Percentiles rank a stretch among this genome's conserved stretches.
These are phyloP conservation scores for Condylura cristata DNA, from an alignment of 2,113 vertebrate species.

Conservation along the genomic window DNA sequence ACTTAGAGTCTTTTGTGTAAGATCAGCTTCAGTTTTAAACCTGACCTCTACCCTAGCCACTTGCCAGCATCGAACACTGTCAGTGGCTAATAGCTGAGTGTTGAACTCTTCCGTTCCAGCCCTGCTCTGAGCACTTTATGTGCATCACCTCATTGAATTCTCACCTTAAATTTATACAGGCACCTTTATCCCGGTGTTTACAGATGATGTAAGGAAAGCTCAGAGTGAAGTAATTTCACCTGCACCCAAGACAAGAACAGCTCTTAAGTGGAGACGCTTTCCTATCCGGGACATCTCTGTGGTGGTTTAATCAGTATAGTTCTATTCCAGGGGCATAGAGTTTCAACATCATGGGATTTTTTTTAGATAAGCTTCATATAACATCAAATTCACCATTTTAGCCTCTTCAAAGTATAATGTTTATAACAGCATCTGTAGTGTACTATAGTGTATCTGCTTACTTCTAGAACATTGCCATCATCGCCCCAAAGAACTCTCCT, in stretches of 20 bases:
- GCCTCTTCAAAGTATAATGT: background rate
- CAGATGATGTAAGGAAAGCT: background rate
- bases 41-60: background rate
- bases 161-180: background rate
- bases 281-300: background rate
- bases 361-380: background rate
- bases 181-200: background rate
- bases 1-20: background rate
- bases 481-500: background rate
- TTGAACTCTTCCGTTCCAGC: background rate
- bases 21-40: background rate
- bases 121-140: background rate
- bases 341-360: background rate
- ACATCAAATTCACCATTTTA: background rate
- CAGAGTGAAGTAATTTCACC: background rate
- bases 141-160: background rate
- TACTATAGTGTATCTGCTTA: background rate
- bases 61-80: background rate
- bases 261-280: background rate
- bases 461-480: conserved; percentile 10
- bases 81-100: background rate
- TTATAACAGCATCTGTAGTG: background rate
- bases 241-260: background rate
- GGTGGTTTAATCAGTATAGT: background rate
- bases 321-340: background rate